Base-by-base conservation (phyloP, 1,140 invertebrate species). In the Arctopsyche grandis region DNA sequence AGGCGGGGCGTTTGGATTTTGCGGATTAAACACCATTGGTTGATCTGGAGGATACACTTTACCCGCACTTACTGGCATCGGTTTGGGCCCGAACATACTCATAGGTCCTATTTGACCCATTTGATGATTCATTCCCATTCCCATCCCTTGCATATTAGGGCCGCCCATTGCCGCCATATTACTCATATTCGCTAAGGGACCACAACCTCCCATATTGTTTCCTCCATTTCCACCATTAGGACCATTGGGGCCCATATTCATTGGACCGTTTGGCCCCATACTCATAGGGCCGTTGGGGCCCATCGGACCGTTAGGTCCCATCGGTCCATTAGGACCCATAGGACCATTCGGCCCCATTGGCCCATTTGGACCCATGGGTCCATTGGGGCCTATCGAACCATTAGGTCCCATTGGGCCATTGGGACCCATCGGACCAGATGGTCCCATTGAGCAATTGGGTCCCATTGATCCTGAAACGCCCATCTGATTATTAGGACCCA, bases 1-100 rank as follows among this genome's bases (percentile, higher is more conserved):
- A 9, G 98, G 97, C 52, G 97, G 97, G 38, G 97, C 97, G 88
- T 98, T 99, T 0, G 97, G 97, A 89, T 99, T 99, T 87, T 98
- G 97, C 66, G 97, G 96, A 87, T 99, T 99, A 85, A 98, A 98
- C 44, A 99, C 96, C 96, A 98, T 98, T 5, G 97, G 94, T 86
- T 98, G 96, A 88, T 98, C 96, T 4, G 94, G 94, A 69, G 97
- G 97, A 89, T 99, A 99, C 58, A 97, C 94, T 90, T 96, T 97
- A 46, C 95, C 95, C 56, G 95, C 94, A 86, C 94, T 95, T 69
- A 97, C 95, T 83, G 95, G 94, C 94, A 97, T 95, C 24, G 94
- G 94, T 84, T 91, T 91, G 7, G 89, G 89, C 60, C 88, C 88
- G 86, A 90, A 91, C 89, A 91, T 90, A 22, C 89, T 90, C 89